Base-by-base conservation (phyloP, 2,888 invertebrate genomes). In the Agrochola circellaris region DNA sequence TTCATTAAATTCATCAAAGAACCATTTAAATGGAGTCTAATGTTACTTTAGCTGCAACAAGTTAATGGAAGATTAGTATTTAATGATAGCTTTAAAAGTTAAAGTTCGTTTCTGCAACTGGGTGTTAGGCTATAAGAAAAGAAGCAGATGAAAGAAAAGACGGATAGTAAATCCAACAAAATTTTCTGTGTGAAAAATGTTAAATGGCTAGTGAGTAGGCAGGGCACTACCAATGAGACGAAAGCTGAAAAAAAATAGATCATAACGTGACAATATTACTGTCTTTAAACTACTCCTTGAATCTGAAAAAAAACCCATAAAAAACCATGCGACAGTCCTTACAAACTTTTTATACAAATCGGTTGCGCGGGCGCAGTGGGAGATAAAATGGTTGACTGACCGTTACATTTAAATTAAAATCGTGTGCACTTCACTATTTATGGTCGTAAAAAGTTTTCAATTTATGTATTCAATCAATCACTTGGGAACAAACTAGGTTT, bases 341-440 rank as follows among this genome's bases (percentile, higher is more conserved):
- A 13, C 3, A 51, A 64, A 65, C 26, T 86, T 86, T 86, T 82
- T 78, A n/a, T 54, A 38, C 20, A 26, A 48, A 60, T 23, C 34
- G 7, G 6, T 48, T 62, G 74, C 79, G 69, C 83, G 48, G 15
- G 65, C 77, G 65, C 84, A 65, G 74, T 79, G 72, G 77, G 79
- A 77, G 73, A 62, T 73, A 48, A 65, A 79, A 75, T 58, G 20
- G 61, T 62, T 17, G 26, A 79, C 87, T 17, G 38, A 82, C 87
- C 87, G 87, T 87, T 88, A 87, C 15, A 23, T 84, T 83, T 70
- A 82, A 87, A 87, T 88, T 84, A 84, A 88, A 84, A 76, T 61
- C 82, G 75, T 73, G 86, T 73, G 67, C 66, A 58, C 38, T 64
- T 58, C 54, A 69, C 75, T 75, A 78, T 74, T 64, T 70, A 64